phyloP scores from a whole-genome alignment of 2,888 invertebrate genomes.

The Scelioninae gen. 2 region DNA sequence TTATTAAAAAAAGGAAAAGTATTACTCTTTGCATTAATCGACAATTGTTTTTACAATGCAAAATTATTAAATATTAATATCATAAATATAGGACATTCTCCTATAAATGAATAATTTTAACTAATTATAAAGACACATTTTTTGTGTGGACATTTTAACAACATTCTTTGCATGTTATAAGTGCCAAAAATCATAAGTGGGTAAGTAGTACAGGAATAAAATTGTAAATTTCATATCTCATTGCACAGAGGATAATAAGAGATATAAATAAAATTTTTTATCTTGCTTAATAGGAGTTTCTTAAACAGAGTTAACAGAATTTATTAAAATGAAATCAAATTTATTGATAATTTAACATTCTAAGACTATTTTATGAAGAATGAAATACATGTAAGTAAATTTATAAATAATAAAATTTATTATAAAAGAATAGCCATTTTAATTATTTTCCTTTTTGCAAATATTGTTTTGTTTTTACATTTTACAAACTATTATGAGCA shows the following conservation, averaged over 20 bases:
- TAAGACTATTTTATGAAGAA: constrained; percentile 37
- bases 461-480: no score
- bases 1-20: no score
- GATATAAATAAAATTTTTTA: constrained; percentile 17
- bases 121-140: neutral
- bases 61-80: no score
- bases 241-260: constrained; percentile 1
- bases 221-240: constrained; percentile 6
- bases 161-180: constrained; percentile 19
- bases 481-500: no score
- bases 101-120: no score
- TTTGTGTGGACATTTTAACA: constrained; percentile 9
- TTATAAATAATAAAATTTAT: constrained; percentile 38
- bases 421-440: constrained; percentile 15
- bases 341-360: constrained; percentile 25
- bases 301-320: constrained; percentile 8
- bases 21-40: no score
- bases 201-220: constrained; percentile 23
- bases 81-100: no score
- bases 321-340: constrained; percentile 27
- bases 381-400: constrained; percentile 42
- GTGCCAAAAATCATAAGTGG: constrained; percentile 27
- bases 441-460: no score
- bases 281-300: constrained; percentile 14
- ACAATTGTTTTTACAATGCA: no score